Conservation (phyloP, 2,888 invertebrate species). For the Xylophagus ater region DNA sequence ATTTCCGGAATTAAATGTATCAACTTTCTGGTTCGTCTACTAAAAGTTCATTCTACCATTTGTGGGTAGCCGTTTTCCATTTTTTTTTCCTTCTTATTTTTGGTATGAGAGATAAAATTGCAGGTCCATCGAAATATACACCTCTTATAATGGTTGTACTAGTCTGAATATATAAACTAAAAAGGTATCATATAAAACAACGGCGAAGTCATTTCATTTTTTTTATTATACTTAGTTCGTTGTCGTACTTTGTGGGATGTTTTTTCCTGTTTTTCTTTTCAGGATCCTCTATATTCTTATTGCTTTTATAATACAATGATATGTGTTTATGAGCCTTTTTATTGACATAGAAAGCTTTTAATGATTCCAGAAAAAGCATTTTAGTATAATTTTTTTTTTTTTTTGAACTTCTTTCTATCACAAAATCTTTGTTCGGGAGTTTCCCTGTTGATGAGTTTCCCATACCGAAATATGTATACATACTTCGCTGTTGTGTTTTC, state of each 20-base stretch:
- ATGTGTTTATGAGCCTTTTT: slow-evolving; percentile 14
- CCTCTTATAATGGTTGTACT: background rate
- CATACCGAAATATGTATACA: background rate
- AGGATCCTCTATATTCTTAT: too few species aligned
- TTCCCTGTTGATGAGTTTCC: too few species aligned
- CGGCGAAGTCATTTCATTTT: background rate
- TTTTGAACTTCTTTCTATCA: slow-evolving; percentile 1
- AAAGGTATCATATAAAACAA: slow-evolving; percentile 1
- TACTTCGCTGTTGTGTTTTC: slow-evolving; percentile 1
- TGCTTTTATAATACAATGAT: slow-evolving; percentile 3
- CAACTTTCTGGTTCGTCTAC: too few species aligned
- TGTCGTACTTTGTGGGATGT: background rate
- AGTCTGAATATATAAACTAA: background rate
- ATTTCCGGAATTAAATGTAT: slow-evolving; percentile 8
- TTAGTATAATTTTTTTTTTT: slow-evolving; percentile 3
- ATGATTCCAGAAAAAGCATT: slow-evolving; percentile 9
- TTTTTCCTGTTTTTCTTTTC: too few species aligned
- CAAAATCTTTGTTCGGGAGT: background rate
- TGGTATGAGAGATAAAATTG: too few species aligned
- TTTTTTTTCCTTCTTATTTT: background rate
- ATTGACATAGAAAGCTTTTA: slow-evolving; percentile 13
- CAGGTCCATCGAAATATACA: background rate
- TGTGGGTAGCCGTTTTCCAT: background rate
- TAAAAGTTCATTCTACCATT: too few species aligned
- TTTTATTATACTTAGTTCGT: background rate